These are phyloP conservation scores for Drosophila buzzatii DNA, from an alignment of 2,888 invertebrate genomes.

Conservation along the genomic window DNA sequence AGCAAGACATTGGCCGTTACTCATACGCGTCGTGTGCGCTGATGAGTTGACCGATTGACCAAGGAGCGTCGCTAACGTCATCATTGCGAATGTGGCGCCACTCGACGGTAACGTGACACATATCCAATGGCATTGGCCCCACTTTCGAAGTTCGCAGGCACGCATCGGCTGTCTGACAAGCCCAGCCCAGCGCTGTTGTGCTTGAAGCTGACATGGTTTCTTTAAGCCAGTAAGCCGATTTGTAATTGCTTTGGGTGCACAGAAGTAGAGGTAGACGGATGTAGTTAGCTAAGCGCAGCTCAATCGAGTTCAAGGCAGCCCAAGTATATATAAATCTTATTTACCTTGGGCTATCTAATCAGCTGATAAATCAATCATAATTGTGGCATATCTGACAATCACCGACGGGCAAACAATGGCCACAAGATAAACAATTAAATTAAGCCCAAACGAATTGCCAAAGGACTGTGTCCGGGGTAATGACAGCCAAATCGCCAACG, in stretches of 20 bases:
- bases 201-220: conserved; percentile 20
- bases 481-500: conserved; percentile 43
- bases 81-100: conserved; percentile 18
- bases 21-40: conserved; percentile 49
- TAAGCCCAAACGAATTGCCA: conserved; percentile 40
- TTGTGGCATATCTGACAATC: conserved; percentile 52
- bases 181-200: conserved; percentile 9
- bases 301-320: background rate
- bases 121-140: conserved; percentile 43
- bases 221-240: conserved; percentile 4
- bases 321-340: background rate
- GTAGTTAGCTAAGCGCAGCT: conserved; percentile 1
- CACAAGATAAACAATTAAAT: conserved; percentile 79
- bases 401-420: conserved; percentile 71
- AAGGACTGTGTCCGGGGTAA: conserved; percentile 28
- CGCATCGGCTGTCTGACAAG: conserved; percentile 13
- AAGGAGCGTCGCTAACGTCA: conserved; percentile 35
- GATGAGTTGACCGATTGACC: conserved; percentile 46
- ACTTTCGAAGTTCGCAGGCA: conserved; percentile 16
- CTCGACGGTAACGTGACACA: conserved; percentile 47
- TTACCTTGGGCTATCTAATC: conserved; percentile 23
- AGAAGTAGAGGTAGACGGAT: background rate
- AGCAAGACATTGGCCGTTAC: conserved; percentile 28
- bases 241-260: conserved; percentile 7
- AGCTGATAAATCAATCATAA: conserved; percentile 54